Base-by-base conservation (phyloP, 1,140 invertebrate species). In the Drosophila kepulauana region DNA sequence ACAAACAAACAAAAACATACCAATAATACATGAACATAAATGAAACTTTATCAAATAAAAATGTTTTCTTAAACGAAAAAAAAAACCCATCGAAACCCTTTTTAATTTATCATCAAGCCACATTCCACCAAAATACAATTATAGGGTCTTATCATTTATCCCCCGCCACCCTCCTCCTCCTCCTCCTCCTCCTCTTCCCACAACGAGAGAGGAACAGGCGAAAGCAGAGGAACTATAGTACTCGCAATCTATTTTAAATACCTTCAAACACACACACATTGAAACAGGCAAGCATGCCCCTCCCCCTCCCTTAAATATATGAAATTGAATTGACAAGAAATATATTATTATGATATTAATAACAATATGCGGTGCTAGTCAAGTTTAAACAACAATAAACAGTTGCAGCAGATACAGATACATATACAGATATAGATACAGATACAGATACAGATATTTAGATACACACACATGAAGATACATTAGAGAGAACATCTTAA, bases 1-100 rank as follows among this genome's bases (percentile, higher is more conserved):
- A 73, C 75, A 20, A 67, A 63, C 78, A 78, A 77, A 73, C 75
- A 75, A 80, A 85, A 82, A 74, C 79, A 87, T 82, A 87, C 79
- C 81, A 84, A 79, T 82, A 87, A 87, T 82, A 87, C 82, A 87
- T 75, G 73, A 85, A 85, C 81, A 81, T 80, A 75, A 86, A 86
- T 77, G 78, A 81, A 86, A 86, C 82, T 86, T 86, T 86, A 87
- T 86, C 79, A 87, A 87, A 87, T 87, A 86, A 87, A 86, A 87
- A 82, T 88, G 70, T 78, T 87, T 88, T 80, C 70, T 78, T 88
- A 78, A 88, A 82, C 70, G 16, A 38, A 38, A 78, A 71, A 78
- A 81, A 80, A 86, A 86, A 87, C 76, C 79, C 76, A 82, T 73
- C 81, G 81, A 84, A 66, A 78, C 72, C 79, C 80, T 78, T 82